Evolutionary conservation across 2,113 vertebrate genomes (phyloP).

Genomic region (Lepisosteus osseus): DNA sequence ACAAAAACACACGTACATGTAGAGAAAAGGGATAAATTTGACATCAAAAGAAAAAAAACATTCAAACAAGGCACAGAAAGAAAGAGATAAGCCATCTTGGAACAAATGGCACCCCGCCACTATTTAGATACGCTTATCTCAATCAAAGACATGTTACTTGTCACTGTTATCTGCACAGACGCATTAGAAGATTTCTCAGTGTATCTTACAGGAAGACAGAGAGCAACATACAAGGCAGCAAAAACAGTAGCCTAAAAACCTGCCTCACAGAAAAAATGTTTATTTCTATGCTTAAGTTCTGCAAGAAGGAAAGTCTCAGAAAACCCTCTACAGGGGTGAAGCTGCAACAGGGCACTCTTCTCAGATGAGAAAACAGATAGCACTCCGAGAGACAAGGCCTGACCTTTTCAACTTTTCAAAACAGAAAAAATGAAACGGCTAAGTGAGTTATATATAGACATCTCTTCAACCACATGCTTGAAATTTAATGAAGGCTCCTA

Average conservation of each 20-base stretch:
- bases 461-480: background rate
- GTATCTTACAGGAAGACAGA: background rate
- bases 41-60: slow-evolving; percentile 2
- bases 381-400: background rate
- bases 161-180: background rate
- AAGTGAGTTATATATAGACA: background rate
- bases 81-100: background rate
- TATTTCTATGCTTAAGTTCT: background rate
- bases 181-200: background rate
- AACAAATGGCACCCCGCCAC: background rate
- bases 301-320: too few relatives aligned
- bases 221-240: background rate
- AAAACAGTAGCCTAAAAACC: background rate
- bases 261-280: background rate
- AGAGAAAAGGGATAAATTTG: background rate
- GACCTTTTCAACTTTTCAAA: background rate
- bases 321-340: too few relatives aligned
- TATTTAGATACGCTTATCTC: background rate
- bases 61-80: background rate
- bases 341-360: too few relatives aligned
- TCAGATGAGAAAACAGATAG: background rate
- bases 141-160: background rate
- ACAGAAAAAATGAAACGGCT: background rate
- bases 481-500: background rate
- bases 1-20: background rate